Evolutionary conservation across 2,113 vertebrate genomes (phyloP).

Genomic region (Silurus asotus): DNA sequence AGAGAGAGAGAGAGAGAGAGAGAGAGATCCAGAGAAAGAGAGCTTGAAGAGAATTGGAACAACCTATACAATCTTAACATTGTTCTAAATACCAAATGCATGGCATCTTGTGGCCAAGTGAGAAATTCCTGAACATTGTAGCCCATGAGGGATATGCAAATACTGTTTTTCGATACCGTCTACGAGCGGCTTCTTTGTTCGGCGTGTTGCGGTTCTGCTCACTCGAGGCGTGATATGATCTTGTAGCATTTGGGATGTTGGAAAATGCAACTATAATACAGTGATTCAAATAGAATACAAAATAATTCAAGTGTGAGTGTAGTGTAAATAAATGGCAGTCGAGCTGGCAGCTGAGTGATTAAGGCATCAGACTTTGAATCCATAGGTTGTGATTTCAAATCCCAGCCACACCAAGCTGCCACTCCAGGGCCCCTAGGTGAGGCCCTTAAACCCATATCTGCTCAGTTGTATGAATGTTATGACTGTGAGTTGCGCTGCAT

Average conservation of each 20-base stretch:
- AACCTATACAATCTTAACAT: background rate
- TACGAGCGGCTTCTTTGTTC: conserved; percentile 18
- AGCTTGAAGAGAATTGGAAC: background rate
- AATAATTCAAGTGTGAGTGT: background rate
- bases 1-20: conserved; percentile 6
- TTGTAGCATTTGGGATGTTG: background rate
- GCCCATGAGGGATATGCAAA: background rate
- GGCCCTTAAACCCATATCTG: too few species aligned
- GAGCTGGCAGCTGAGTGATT: too few species aligned
- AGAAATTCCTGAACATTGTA: background rate
- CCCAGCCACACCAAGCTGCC: too few species aligned
- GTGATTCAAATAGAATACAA: background rate
- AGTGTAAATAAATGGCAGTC: too few species aligned
- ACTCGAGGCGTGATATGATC: background rate
- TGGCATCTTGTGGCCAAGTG: background rate
- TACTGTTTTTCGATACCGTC: conserved; percentile 12
- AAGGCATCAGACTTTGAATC: too few species aligned
- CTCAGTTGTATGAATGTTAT: too few species aligned
- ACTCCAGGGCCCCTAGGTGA: too few species aligned
- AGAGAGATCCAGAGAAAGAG: conserved; percentile 16
- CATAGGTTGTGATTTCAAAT: too few species aligned
- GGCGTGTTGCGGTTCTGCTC: background rate
- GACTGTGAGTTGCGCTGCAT: too few species aligned
- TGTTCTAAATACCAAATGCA: conserved; percentile 19
- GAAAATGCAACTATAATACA: background rate